These are phyloP conservation scores for Monochamus alternatus DNA, from an alignment of 2,888 invertebrate species.

Conservation along the genomic window DNA sequence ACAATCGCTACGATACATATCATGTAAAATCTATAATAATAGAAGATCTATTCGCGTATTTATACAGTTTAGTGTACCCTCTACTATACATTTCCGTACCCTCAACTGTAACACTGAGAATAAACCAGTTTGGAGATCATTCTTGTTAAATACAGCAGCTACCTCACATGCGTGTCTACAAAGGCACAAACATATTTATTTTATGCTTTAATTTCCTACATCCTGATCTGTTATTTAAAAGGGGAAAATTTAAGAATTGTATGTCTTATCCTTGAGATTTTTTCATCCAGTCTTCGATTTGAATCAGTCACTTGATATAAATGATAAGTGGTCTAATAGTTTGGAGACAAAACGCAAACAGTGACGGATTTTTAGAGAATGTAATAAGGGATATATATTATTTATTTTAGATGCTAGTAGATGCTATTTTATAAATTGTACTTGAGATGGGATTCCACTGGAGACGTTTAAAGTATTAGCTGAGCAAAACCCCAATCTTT, in stretches of 20 bases:
- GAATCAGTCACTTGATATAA: neutral
- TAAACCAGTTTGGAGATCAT: slow-evolving; percentile 47
- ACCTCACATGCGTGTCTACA: slow-evolving; percentile 30
- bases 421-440: no score
- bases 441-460: no score
- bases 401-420: no score
- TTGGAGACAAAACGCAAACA: no score
- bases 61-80: slow-evolving; percentile 58
- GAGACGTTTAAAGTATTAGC: no score
- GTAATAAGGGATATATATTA: no score
- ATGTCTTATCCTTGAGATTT: neutral
- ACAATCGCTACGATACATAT: slow-evolving; percentile 52
- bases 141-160: slow-evolving; percentile 22
- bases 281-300: neutral
- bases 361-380: no score
- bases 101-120: slow-evolving; percentile 51
- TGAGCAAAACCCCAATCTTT: no score
- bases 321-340: no score
- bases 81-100: slow-evolving; percentile 43
- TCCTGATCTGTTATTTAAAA: no score
- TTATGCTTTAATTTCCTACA: no score
- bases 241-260: neutral
- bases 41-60: slow-evolving; percentile 61
- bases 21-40: slow-evolving; percentile 58
- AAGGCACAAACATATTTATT: slow-evolving; percentile 36